Conservation (phyloP, 2,888 invertebrate genomes). For the Ophioninae sp. region DNA sequence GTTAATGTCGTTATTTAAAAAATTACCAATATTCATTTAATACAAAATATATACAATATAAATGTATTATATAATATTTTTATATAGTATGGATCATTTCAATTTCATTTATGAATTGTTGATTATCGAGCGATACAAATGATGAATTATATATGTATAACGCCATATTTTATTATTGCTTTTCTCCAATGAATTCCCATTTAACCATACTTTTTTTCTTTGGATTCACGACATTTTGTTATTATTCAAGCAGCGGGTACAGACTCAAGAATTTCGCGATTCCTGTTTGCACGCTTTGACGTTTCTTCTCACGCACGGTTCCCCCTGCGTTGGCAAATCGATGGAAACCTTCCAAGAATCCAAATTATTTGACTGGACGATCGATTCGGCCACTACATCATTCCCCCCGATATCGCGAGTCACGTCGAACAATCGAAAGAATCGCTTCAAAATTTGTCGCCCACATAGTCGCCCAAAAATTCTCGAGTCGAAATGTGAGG, state of each 20-base stretch:
- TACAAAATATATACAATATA: too few relatives aligned
- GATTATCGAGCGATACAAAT: neutral
- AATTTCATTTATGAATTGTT: too few relatives aligned
- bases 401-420: neutral
- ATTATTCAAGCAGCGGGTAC: conserved; percentile 15
- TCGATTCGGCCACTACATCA: conserved; percentile 12
- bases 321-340: conserved; percentile 16
- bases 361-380: conserved; percentile 30
- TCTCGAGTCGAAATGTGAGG: neutral
- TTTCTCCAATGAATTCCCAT: too few relatives aligned
- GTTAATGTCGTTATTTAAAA: too few relatives aligned
- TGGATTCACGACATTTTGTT: conserved; percentile 12
- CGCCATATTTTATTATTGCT: too few relatives aligned
- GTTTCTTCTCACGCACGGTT: conserved; percentile 35
- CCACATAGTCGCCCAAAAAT: neutral
- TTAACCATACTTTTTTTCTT: neutral
- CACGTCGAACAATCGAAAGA: conserved; percentile 35
- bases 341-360: conserved; percentile 50
- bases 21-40: too few relatives aligned
- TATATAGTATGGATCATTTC: too few relatives aligned
- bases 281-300: conserved; percentile 26
- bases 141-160: neutral
- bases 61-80: too few relatives aligned
- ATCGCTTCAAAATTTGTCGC: conserved; percentile 15
- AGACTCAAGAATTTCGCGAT: conserved; percentile 39